Conservation (phyloP, 2,888 invertebrate genomes). For the Tachina fera region DNA sequence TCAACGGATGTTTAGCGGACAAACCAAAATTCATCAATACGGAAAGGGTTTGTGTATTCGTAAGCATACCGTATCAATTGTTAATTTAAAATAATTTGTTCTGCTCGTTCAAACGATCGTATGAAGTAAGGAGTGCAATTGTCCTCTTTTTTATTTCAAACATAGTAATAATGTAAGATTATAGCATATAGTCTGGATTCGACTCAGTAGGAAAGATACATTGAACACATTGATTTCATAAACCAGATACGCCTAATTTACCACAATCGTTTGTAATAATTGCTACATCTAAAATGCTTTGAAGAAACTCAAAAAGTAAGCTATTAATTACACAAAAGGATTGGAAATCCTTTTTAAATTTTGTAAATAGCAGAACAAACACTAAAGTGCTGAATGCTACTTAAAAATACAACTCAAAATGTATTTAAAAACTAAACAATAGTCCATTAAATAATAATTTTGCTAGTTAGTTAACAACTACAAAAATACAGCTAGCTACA, state of each 20-base stretch:
- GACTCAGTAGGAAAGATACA: too few species aligned
- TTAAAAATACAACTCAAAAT: conserved; percentile 47
- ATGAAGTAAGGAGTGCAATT: too few species aligned
- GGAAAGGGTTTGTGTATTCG: too few species aligned
- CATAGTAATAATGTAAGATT: too few species aligned
- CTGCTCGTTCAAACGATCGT: too few species aligned
- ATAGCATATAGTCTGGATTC: too few species aligned
- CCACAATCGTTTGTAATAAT: conserved; percentile 36
- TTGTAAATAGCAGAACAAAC: background rate
- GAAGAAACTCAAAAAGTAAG: background rate
- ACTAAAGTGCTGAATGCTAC: conserved; percentile 10
- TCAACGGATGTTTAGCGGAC: too few species aligned
- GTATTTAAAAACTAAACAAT: conserved; percentile 50
- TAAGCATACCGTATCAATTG: too few species aligned
- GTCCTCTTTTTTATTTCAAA: too few species aligned
- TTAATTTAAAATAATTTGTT: too few species aligned
- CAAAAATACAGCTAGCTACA: conserved; percentile 21
- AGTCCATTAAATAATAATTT: conserved; percentile 68
- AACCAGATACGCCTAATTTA: background rate
- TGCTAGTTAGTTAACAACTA: conserved; percentile 60
- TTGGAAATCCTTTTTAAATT: conserved; percentile 35
- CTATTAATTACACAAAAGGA: background rate
- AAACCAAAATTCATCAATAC: too few species aligned
- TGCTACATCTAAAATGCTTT: conserved; percentile 1
- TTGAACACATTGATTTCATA: too few species aligned